Conservation (phyloP, 1,140 invertebrate species). For the Maniola jurtina region DNA sequence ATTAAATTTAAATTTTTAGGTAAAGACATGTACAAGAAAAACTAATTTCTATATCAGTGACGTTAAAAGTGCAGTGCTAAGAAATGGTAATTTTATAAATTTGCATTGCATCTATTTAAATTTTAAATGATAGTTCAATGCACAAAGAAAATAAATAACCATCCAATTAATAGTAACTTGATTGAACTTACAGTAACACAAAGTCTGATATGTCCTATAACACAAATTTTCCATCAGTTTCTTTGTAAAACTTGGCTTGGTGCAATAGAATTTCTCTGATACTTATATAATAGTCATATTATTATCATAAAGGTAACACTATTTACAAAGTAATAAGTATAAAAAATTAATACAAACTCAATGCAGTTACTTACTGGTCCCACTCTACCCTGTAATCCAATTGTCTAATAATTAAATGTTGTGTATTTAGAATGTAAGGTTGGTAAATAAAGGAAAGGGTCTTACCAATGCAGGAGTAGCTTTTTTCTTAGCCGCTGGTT, state of each 20-base stretch:
- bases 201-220: conserved; percentile 10
- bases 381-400: conserved; percentile 37
- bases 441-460: conserved; percentile 29
- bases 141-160: neutral
- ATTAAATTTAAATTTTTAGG: no score
- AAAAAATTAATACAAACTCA: conserved; percentile 20
- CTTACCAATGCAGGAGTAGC: conserved; percentile 73
- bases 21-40: neutral
- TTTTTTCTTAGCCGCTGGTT: conserved; percentile 86
- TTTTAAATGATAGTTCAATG: neutral
- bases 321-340: conserved; percentile 13
- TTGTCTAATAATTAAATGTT: conserved; percentile 26
- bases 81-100: neutral
- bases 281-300: neutral
- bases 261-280: no score
- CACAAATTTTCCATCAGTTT: conserved; percentile 1
- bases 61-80: neutral
- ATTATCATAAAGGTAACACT: conserved; percentile 2
- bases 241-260: neutral
- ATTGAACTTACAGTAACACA: conserved; percentile 15
- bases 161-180: conserved; percentile 3
- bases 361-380: conserved; percentile 36
- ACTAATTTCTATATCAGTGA: neutral
- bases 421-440: conserved; percentile 12
- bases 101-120: neutral